phyloP scores from a whole-genome alignment of 2,888 invertebrate species.

The Hirtodrosophila duncani region DNA sequence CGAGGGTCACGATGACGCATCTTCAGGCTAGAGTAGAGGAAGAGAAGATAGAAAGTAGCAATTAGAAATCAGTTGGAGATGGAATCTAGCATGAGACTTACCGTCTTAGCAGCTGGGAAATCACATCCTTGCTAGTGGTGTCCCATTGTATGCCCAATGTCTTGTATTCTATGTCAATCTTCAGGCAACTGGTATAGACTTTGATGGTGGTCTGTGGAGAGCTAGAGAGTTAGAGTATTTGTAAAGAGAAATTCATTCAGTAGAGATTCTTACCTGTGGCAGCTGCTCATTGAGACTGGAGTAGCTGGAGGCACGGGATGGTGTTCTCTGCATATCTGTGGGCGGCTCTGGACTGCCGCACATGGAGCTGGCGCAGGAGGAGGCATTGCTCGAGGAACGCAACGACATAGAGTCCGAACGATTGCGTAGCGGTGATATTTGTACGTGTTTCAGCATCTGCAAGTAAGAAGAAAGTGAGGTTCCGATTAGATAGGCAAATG shows the following conservation, averaged over 20 bases:
- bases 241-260: background rate
- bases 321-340: slow-evolving; percentile 79
- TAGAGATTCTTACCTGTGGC: slow-evolving; percentile 77
- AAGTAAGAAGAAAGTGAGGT: slow-evolving; percentile 61
- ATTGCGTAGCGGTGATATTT: slow-evolving; percentile 90
- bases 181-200: slow-evolving; percentile 92
- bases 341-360: slow-evolving; percentile 84
- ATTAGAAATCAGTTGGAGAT: background rate
- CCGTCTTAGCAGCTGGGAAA: slow-evolving; percentile 90
- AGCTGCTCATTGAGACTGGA: slow-evolving; percentile 81
- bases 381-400: slow-evolving; percentile 80
- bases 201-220: slow-evolving; percentile 91
- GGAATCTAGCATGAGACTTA: slow-evolving; percentile 77
- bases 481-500: no score
- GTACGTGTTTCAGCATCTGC: slow-evolving; percentile 93
- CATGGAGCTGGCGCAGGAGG: slow-evolving; percentile 81
- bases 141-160: slow-evolving; percentile 93
- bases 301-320: slow-evolving; percentile 84
- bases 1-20: slow-evolving; percentile 95
- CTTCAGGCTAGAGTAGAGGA: slow-evolving; percentile 79
- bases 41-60: background rate
- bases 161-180: slow-evolving; percentile 97
- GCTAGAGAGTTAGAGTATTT: background rate
- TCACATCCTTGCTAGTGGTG: slow-evolving; percentile 92
- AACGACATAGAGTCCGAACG: slow-evolving; percentile 91